Evolutionary conservation across 1,140 invertebrate species (phyloP).

Genomic region (Pomacea maculata): DNA sequence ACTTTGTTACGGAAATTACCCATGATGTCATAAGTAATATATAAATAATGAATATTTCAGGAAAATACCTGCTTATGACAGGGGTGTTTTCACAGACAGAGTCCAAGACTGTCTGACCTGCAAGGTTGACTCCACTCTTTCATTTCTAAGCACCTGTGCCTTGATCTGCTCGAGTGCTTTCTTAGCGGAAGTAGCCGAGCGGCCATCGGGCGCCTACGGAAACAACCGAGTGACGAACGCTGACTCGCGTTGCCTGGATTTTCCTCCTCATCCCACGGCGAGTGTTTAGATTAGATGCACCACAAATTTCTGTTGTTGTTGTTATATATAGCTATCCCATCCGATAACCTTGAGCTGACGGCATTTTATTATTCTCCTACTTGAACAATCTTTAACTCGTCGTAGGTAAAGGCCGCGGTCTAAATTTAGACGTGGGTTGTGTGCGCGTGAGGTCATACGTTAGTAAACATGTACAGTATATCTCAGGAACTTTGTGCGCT

Average conservation of each 20-base stretch:
- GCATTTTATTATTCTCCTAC: conserved; percentile 5
- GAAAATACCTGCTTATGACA: conserved; percentile 10
- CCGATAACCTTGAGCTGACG: conserved; percentile 3
- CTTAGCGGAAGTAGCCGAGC: conserved; percentile 27
- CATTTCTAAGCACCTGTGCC: conserved; percentile 24
- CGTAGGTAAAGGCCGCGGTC: too few relatives aligned
- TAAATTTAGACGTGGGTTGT: too few relatives aligned
- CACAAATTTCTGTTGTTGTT: too few relatives aligned
- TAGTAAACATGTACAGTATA: too few relatives aligned
- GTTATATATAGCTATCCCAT: too few relatives aligned
- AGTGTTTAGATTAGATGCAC: too few relatives aligned
- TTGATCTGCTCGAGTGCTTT: conserved; percentile 13
- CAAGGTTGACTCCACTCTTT: conserved; percentile 4
- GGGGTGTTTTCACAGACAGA: conserved; percentile 1
- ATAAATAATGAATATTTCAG: conserved; percentile 1
- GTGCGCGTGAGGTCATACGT: too few relatives aligned
- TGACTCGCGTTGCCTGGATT: too few relatives aligned
- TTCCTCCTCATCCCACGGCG: too few relatives aligned
- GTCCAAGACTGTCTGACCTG: neutral
- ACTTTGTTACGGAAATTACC: conserved; percentile 6
- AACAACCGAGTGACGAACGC: conserved; percentile 19
- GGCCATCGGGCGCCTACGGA: conserved; percentile 21
- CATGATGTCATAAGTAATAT: neutral
- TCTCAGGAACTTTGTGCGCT: too few relatives aligned
- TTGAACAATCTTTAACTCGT: too few relatives aligned